Conservation (phyloP, 2,888 invertebrate species). For the Leptogaster cylindrica region DNA sequence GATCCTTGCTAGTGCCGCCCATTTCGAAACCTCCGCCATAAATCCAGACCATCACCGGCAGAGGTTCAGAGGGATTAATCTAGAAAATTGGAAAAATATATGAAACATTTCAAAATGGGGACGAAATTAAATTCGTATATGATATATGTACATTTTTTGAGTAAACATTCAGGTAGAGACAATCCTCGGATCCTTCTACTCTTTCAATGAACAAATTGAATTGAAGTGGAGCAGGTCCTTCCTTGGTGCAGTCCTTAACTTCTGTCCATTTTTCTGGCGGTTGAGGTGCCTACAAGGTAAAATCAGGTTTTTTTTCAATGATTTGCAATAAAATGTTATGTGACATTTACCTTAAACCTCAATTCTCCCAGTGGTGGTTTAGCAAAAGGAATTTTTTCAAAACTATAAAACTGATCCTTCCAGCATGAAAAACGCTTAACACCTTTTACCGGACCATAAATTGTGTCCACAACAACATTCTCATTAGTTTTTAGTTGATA, state of each 20-base stretch:
- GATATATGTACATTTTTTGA: conserved; percentile 55
- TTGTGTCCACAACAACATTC: conserved; percentile 53
- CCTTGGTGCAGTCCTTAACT: conserved; percentile 59
- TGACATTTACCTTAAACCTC: conserved; percentile 48
- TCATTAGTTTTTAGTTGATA: conserved; percentile 55
- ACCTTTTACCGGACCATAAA: conserved; percentile 57
- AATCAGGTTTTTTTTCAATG: no score
- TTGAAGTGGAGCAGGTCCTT: conserved; percentile 58
- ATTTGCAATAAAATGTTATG: neutral
- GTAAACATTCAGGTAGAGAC: conserved; percentile 64
- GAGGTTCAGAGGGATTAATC: conserved; percentile 51
- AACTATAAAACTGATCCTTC: conserved; percentile 56
- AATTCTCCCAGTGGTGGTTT: conserved; percentile 58
- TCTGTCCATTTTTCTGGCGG: conserved; percentile 60
- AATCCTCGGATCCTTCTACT: conserved; percentile 64
- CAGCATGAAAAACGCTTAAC: conserved; percentile 57
- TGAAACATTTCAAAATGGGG: no score
- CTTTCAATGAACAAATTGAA: conserved; percentile 55
- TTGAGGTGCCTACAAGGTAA: conserved; percentile 61
- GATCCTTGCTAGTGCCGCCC: conserved; percentile 61
- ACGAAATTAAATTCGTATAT: neutral
- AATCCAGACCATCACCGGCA: conserved; percentile 64
- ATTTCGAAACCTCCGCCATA: conserved; percentile 64
- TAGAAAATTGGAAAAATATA: neutral
- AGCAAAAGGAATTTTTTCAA: conserved; percentile 59